These are phyloP conservation scores for Scolanthus callimorphus DNA, from an alignment of 92 coral and sea anemone genomes.

Conservation along the genomic window DNA sequence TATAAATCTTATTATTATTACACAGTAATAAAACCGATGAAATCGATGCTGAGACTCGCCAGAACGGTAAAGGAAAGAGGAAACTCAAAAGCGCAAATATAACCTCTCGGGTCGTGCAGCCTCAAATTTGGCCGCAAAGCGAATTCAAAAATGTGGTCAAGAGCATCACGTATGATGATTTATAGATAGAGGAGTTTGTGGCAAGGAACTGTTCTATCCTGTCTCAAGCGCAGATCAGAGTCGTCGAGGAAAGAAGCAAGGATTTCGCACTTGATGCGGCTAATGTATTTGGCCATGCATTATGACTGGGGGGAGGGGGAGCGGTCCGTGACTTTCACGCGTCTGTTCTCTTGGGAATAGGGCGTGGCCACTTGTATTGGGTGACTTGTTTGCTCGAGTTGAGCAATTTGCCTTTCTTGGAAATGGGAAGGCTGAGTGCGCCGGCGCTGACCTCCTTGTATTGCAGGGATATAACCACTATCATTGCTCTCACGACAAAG, in stretches of 20 bases:
- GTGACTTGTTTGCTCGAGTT: not conserved
- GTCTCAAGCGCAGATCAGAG: not conserved
- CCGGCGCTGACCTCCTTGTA: not conserved
- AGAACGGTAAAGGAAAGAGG: not conserved
- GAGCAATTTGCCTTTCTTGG: constrained; percentile 1
- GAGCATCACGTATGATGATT: not conserved
- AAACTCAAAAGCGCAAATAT: not conserved
- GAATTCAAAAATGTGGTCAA: not conserved
- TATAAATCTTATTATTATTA: too few species aligned
- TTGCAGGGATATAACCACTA: not conserved
- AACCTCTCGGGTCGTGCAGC: not conserved
- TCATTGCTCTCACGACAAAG: not conserved
- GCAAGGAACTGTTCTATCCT: not conserved
- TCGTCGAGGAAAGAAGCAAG: not conserved
- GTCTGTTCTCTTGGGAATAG: constrained; percentile 1
- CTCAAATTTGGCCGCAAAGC: constrained; percentile 4
- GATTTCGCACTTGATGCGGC: not conserved
- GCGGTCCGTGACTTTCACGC: not conserved
- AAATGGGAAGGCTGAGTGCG: not conserved
- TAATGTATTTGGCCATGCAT: constrained; percentile 6
- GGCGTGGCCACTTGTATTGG: not conserved
- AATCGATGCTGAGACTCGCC: too few species aligned
- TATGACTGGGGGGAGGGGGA: constrained; percentile 16
- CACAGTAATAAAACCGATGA: too few species aligned
- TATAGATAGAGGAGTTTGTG: not conserved